Conservation (phyloP, 2,888 invertebrate species). For the Lagria hirta region DNA sequence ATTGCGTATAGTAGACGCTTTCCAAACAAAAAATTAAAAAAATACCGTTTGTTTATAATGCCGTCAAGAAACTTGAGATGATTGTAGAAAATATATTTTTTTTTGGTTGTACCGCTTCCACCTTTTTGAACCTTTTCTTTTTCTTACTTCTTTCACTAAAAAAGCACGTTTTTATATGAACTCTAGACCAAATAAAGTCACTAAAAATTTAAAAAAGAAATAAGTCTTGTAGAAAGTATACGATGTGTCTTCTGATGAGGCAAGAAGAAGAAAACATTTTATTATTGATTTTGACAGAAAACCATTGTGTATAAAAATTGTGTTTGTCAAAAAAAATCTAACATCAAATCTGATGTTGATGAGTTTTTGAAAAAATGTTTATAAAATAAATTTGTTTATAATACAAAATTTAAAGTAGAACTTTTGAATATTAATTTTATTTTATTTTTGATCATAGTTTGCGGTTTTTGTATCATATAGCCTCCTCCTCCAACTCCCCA, state of each 20-base stretch:
- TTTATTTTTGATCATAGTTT: too few species aligned
- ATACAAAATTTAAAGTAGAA: too few species aligned
- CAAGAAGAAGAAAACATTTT: not conserved
- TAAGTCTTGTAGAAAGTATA: too few species aligned
- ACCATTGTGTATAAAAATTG: not conserved
- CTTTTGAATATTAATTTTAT: too few species aligned
- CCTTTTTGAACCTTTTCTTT: constrained; percentile 34
- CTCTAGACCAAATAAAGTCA: not conserved
- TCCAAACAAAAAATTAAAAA: constrained; percentile 5
- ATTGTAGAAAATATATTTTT: constrained; percentile 40
- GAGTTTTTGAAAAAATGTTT: not conserved
- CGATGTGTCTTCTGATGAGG: not conserved
- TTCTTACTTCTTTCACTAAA: constrained; percentile 41
- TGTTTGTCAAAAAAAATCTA: not conserved
- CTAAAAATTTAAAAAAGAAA: too few species aligned
- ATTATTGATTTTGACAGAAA: not conserved
- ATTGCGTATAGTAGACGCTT: too few species aligned
- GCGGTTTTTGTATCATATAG: too few species aligned
- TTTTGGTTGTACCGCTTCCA: constrained; percentile 24
- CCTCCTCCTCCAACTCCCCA: too few species aligned
- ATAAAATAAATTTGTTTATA: too few species aligned
- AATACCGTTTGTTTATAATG: constrained; percentile 2
- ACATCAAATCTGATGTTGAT: not conserved
- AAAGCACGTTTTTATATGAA: constrained; percentile 12
- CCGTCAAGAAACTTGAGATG: constrained; percentile 35